Base-by-base conservation (phyloP, 2,113 vertebrate genomes). In the Potamarius usumacintae region DNA sequence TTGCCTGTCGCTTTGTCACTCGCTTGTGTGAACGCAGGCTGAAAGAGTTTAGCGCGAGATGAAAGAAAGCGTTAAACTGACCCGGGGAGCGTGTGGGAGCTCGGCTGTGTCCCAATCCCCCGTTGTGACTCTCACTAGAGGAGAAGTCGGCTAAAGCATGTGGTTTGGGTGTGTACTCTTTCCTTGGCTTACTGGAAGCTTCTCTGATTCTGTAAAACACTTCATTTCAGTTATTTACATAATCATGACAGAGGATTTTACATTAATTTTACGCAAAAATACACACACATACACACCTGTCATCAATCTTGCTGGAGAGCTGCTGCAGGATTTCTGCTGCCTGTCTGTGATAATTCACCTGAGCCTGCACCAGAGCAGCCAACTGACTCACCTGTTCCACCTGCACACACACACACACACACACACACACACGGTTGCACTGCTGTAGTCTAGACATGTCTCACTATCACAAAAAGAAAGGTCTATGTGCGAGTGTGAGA, bases 321-420 rank as follows among this genome's bases (percentile, higher is more conserved):
- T 96, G 96, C 90, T 98, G 97, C 87, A 99, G 96, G 92, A 99
- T 99, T 94, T 98, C 96, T 0, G 96, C 92, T 0, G 98, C 96
- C 86, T 99, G 97, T 91, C 95, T 97, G 92, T 99, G 98, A 92
- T 99, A 99, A 88, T 99, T 97, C 95, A 98, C 94, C 94, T 99
- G 98, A 84, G 98, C 98, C 83, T 99, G 97, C 79, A 99, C 97
- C 63, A 99, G 94, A 0, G 98, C 97, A 18, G 97, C 94, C 74
- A 99, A 96, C 94, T 99, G 98, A 95, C 98, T 99, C 94, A 99
- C 98, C 92, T 99, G 98, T 87, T 99, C 98, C 63, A 99, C 97
- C 97, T 99, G 94, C 90, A 71, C 67, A 48, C 30, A 58, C 50
- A 71, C 77, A 86, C 85, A 84, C 62, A 86, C 74, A 77, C 77